These are phyloP conservation scores for Bombus pyrosoma DNA, from an alignment of 1,140 invertebrate genomes.

Conservation along the genomic window DNA sequence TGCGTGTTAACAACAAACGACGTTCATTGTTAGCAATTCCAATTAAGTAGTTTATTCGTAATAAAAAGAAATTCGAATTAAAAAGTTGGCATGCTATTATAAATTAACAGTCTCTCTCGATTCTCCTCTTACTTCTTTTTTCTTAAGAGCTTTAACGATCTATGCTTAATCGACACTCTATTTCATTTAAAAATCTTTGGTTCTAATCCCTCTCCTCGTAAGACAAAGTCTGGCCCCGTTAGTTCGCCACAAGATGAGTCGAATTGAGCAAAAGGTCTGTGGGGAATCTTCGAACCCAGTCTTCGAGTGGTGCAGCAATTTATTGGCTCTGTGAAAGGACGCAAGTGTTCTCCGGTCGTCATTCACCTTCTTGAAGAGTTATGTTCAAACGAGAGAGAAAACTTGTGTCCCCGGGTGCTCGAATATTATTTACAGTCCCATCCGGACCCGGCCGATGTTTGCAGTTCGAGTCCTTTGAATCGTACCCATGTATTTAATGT, in stretches of 20 bases:
- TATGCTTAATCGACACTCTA: too few species aligned
- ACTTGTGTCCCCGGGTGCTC: neutral
- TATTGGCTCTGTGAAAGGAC: conserved; percentile 51
- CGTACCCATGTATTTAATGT: conserved; percentile 38
- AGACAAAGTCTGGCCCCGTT: conserved; percentile 28
- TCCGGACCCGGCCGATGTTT: neutral
- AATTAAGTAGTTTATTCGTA: neutral
- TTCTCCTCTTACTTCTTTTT: too few species aligned
- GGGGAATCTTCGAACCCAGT: conserved; percentile 50
- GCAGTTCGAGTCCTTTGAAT: conserved; percentile 9
- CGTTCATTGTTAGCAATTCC: too few species aligned
- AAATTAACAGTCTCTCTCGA: too few species aligned
- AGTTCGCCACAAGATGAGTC: conserved; percentile 14
- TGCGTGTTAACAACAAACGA: too few species aligned
- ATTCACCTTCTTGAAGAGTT: conserved; percentile 8
- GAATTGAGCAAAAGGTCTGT: conserved; percentile 24
- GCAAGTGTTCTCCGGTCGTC: conserved; percentile 12
- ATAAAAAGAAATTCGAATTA: neutral
- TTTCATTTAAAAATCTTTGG: neutral
- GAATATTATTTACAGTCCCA: conserved; percentile 47
- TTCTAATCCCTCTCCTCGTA: neutral
- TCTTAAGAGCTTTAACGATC: too few species aligned
- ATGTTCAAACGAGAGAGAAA: conserved; percentile 23
- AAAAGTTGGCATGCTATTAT: too few species aligned
- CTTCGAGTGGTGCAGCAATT: conserved; percentile 48